Evolutionary conservation across 2,113 vertebrate species (phyloP), one percentile per base, ranked within the genome.

Genomic region (Octodon degus): DNA sequence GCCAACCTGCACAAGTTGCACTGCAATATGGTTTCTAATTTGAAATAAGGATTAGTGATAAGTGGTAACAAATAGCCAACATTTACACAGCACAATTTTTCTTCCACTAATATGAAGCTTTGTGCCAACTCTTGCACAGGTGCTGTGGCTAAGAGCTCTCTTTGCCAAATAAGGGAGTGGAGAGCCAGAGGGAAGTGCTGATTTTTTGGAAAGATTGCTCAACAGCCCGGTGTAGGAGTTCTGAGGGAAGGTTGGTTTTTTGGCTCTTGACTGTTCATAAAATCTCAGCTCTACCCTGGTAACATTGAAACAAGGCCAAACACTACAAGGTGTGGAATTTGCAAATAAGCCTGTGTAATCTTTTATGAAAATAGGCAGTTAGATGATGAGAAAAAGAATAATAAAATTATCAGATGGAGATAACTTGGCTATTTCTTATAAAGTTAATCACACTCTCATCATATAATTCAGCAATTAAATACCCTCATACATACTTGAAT

Each of bases 221-320:
- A 92, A 72, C 47, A 82, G 60, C 32, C 47, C 30, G 9, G 7
- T 25, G 50, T 24, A 43, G 22, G 32, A 55, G 68, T 63, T 95
- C 47, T 63, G 47, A 92, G 67, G 53, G 34, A 67, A 86, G 24
- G 2, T 50, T 92, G 82, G 58, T 7, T 50, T 90, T 76, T 92
- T 25, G 86, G 60, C 53, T 96, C 30, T 55, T 76, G 70, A 53
- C 4, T 88, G 40, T 53, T 80, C 65, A 65, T 74, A 89, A 83
- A 96, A 82, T 67, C 86, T 82, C 91, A 77, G 90, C 43, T 89
- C 96, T 55, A 63, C 70, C 58, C 74, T 96, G 68, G 22, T 67
- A 87, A 43, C 50, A 53, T 5, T 76, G 47, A 37, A 93, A 60
- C 63, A 68, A 27, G 19, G 94, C 30, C 89, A 95, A 92, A 68